Evolutionary conservation across 2,888 invertebrate species (phyloP), one percentile per base, ranked within the genome.

Genomic region (Synergus umbraculus): DNA sequence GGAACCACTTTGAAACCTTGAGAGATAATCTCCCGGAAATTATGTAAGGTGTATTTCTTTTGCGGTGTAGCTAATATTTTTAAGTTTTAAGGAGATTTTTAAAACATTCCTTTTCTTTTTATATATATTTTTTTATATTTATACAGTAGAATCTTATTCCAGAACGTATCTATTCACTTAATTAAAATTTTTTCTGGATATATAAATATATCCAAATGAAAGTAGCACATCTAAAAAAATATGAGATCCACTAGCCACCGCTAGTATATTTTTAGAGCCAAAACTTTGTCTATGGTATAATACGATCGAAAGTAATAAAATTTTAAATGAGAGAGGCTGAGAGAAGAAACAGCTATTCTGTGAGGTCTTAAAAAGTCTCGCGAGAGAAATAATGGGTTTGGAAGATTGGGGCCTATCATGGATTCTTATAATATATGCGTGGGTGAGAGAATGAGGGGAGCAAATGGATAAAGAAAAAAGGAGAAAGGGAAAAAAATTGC

Each of bases 381-480:
- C 4, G 49, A 29, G 37, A 46, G 49, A 73, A 73, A 54, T 67
- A 73, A 49, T 73, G 49, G 37, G 13, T 37, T 73, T 37, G 29
- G 29, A n/a, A 73, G 69, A 54, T 37, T 49, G 37, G 22, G 46
- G n/a, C 9, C 15, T 54, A 73, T 54, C 69, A 37, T 37, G 69
- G 49, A 73, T 73, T 37, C 49, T 22, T 73, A 37, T 49, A 69
- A 63, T 60, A 76, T 54, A 76, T n/a, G 64, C 76, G 64, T 46
- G 60, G 54, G 76, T 54, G 78, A 41, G 37, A 64, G 66, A 54
- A 64, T 44, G 76, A 76, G 76, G 8, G 66, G 58, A 49, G 58
- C 15, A 44, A 49, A 18, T 54, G 46, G 54, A 80, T 76, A 73
- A 77, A 65, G 66, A 76, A 79, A 65, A 76, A 18, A 37, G 43